A percentile compares a stretch with the other conserved stretches of the same genome.
These are phyloP conservation scores for Sphaeramia orbicularis DNA, from an alignment of 2,797 vertebrate species.

Conservation along the genomic window DNA sequence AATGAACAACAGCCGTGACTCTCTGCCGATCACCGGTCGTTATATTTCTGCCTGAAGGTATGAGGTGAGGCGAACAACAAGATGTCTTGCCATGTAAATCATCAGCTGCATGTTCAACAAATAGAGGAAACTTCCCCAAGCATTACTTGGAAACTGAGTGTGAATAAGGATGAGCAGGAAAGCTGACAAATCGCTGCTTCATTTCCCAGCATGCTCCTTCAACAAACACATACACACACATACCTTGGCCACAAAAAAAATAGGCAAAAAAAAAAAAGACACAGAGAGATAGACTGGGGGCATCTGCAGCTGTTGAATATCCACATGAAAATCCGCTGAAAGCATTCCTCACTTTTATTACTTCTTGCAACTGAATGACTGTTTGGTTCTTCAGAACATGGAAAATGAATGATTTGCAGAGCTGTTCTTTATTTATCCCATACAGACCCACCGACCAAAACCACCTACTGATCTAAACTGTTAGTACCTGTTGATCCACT, in stretches of 20 bases:
- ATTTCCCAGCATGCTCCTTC: conserved; percentile 39
- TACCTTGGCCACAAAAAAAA: conserved; percentile 13
- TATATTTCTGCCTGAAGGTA: conserved; percentile 23
- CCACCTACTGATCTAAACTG: no score
- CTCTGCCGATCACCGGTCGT: conserved; percentile 27
- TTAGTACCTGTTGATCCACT: no score
- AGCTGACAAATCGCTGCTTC: conserved; percentile 35
- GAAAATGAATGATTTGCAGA: conserved; percentile 36
- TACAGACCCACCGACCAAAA: no score
- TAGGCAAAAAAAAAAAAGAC: conserved; percentile 26
- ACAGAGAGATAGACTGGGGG: conserved; percentile 9
- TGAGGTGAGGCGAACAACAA: conserved; percentile 1
- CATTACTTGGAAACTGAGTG: conserved; percentile 15
- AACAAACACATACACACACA: conserved; percentile 4
- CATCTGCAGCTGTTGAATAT: conserved; percentile 55
- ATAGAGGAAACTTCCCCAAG: conserved; percentile 14
- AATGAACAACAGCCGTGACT: conserved; percentile 59
- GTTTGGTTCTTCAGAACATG: conserved; percentile 43
- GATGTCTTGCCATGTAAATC: conserved; percentile 34
- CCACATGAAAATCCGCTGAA: conserved; percentile 60
- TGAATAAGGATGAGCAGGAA: conserved; percentile 36
- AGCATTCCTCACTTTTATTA: conserved; percentile 50
- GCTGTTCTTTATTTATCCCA: conserved; percentile 10
- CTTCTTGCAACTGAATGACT: conserved; percentile 29
- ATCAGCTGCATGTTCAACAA: conserved; percentile 11